Evolutionary conservation across 2,888 invertebrate species (phyloP).

Genomic region (Tyria jacobaeae): DNA sequence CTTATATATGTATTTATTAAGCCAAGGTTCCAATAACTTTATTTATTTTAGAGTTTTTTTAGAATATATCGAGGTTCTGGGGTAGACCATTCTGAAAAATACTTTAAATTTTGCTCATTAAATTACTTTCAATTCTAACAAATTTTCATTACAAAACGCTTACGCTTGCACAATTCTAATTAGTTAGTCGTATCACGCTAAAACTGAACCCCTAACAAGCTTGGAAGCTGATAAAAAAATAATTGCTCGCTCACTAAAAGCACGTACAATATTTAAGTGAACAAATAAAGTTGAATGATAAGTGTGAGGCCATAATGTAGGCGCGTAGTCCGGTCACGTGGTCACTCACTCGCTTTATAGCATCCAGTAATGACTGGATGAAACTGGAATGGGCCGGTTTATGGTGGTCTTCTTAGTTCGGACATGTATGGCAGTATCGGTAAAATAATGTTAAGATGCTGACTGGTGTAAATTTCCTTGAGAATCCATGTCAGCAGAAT

Average conservation of each 20-base stretch:
- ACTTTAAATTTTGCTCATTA: no score
- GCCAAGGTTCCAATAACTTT: no score
- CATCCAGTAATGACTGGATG: slow-evolving; percentile 52
- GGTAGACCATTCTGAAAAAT: no score
- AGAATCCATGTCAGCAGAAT: background rate
- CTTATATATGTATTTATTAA: no score
- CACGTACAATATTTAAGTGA: slow-evolving; percentile 53
- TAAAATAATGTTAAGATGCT: slow-evolving; percentile 5
- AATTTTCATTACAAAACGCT: no score
- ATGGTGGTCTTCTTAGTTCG: slow-evolving; percentile 28
- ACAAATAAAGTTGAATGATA: slow-evolving; percentile 54
- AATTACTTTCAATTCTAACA: no score
- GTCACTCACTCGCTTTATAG: slow-evolving; percentile 50
- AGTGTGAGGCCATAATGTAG: slow-evolving; percentile 50
- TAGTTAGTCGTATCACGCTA: background rate
- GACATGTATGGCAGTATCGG: slow-evolving; percentile 9
- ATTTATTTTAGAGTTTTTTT: no score
- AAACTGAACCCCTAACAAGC: background rate
- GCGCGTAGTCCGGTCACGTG: slow-evolving; percentile 50
- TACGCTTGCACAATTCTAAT: no score
- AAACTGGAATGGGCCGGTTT: slow-evolving; percentile 51
- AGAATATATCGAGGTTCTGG: no score
- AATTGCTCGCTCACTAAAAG: slow-evolving; percentile 37
- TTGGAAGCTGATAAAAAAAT: slow-evolving; percentile 31
- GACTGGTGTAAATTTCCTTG: background rate